Evolutionary conservation across 2,797 vertebrate genomes (phyloP).

Genomic region (Anisognathus igniventris): DNA sequence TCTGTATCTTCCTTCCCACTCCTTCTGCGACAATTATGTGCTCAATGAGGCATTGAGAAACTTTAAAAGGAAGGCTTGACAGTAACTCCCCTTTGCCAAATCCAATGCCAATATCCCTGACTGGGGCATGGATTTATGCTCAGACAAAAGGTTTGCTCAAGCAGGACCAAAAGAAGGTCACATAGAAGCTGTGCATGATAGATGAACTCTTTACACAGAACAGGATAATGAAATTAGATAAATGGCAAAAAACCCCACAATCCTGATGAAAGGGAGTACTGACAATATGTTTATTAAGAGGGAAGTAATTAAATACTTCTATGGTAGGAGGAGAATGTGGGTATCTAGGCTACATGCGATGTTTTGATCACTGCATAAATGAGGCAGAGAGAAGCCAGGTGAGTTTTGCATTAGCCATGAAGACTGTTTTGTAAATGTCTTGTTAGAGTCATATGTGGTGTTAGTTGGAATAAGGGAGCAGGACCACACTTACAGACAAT

Average conservation of each 20-base stretch:
- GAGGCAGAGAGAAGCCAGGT: not conserved
- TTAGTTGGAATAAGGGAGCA: not conserved
- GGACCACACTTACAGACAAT: not conserved
- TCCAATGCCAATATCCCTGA: not conserved
- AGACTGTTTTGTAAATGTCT: not conserved
- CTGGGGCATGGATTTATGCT: not conserved
- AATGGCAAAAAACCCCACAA: not conserved
- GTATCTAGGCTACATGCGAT: fast-evolving
- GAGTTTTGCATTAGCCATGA: not conserved
- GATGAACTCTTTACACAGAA: not conserved
- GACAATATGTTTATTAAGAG: not conserved
- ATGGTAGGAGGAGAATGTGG: fast-evolving
- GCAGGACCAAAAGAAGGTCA: not conserved
- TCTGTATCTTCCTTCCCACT: not conserved
- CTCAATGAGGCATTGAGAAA: not conserved
- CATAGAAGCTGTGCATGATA: not conserved
- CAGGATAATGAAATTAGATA: not conserved
- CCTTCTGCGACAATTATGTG: not conserved
- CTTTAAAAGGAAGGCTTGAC: not conserved
- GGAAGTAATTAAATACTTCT: not conserved
- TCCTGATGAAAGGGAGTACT: not conserved
- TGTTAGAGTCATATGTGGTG: not conserved
- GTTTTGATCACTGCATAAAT: not conserved
- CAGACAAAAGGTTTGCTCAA: not conserved
- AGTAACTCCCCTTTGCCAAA: not conserved